phyloP scores from a whole-genome alignment of 23 tunicate genomes.

The Halocynthia roretzi region DNA sequence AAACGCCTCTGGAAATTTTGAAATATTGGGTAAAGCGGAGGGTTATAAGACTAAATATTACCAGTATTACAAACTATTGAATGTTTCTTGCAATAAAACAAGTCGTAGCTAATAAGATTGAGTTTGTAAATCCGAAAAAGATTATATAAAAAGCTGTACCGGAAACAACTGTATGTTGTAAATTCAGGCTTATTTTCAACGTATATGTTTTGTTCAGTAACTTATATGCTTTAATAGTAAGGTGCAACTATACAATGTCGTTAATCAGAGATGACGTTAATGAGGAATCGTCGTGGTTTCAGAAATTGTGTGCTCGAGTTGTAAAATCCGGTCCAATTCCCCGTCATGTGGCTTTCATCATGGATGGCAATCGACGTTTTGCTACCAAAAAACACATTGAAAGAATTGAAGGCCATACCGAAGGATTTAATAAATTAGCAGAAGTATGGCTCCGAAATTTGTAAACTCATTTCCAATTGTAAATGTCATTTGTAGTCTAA shows the following conservation, averaged over 20 bases:
- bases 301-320: slow-evolving; percentile 30
- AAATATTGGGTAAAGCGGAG: too few species aligned
- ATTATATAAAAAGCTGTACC: too few species aligned
- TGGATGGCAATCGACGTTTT: slow-evolving; percentile 98
- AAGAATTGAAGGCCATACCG: slow-evolving; percentile 78
- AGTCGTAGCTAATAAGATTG: too few species aligned
- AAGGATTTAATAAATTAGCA: slow-evolving; percentile 94
- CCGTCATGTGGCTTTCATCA: slow-evolving; percentile 93
- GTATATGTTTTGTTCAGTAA: too few species aligned
- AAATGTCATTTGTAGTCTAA: neutral
- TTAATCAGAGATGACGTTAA: slow-evolving; percentile 25
- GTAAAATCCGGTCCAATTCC: slow-evolving; percentile 71
- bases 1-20: too few species aligned
- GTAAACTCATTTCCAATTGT: neutral
- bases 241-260: slow-evolving; percentile 13
- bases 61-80: too few species aligned
- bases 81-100: too few species aligned
- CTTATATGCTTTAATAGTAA: too few species aligned
- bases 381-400: slow-evolving; percentile 70
- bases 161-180: too few species aligned
- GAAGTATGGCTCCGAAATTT: slow-evolving; percentile 10
- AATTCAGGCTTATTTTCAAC: too few species aligned
- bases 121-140: too few species aligned
- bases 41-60: too few species aligned
- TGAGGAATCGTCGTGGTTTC: slow-evolving; percentile 44